Evolutionary conservation across 2,113 vertebrate species (phyloP).

Genomic region (Aldabrachelys gigantea): DNA sequence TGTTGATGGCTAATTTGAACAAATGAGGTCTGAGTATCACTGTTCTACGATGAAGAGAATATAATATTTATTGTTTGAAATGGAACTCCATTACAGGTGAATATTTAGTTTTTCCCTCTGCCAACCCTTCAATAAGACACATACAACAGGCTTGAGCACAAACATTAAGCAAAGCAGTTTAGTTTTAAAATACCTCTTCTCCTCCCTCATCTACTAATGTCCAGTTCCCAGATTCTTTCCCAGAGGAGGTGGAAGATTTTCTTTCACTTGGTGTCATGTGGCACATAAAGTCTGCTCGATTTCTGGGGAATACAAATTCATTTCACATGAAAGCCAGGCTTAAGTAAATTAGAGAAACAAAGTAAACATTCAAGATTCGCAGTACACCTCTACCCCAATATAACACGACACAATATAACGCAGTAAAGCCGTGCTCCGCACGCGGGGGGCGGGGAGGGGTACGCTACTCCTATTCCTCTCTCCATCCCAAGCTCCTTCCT

Average conservation of each 20-base stretch:
- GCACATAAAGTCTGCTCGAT: constrained; percentile 90
- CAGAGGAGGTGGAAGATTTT: constrained; percentile 81
- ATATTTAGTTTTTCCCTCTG: neutral
- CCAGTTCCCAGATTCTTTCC: constrained; percentile 91
- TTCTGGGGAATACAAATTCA: constrained; percentile 75
- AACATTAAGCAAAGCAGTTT: neutral
- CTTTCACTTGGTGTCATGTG: constrained; percentile 92
- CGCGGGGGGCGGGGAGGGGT: no score
- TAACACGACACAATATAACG: no score
- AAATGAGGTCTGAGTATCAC: neutral
- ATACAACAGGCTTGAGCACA: neutral
- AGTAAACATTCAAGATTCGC: neutral
- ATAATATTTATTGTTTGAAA: neutral
- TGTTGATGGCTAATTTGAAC: neutral
- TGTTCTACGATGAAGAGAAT: neutral
- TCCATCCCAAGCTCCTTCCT: no score
- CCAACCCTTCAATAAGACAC: neutral
- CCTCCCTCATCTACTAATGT: constrained; percentile 96
- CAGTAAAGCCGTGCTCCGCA: no score
- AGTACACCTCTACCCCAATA: no score
- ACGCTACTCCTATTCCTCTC: no score
- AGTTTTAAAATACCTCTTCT: constrained; percentile 87
- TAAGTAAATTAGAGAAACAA: neutral
- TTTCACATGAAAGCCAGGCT: neutral
- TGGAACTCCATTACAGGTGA: fast-evolving